Base-by-base conservation (phyloP, 2,113 vertebrate genomes). In the Panurus biarmicus region DNA sequence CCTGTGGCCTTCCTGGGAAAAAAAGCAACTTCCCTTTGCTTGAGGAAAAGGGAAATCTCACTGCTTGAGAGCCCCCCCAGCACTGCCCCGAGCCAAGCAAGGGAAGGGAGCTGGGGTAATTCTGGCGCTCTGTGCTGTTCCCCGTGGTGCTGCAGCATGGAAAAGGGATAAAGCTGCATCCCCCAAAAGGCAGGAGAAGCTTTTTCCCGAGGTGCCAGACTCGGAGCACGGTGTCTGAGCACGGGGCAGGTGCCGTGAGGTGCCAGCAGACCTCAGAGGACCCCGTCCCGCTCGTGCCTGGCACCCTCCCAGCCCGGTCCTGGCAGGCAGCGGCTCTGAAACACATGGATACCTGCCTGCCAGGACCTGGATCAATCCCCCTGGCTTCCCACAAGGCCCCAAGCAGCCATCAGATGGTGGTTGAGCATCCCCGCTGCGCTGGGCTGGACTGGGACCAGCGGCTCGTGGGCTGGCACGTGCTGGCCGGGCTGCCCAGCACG, bases 41-140 rank as follows among this genome's bases (percentile, higher is more conserved):
- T 10, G 29, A 48, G 56, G 50, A n/a, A 48, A 66, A 48, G 3
- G 47, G 6, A 51, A 60, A 5, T 16, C 7, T 28, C 35, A 45
- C 6, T 70, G 31, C 54, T 29, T 3, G 10, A n/a, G 44, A 77
- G 53, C 15, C 19, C 19, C 29, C 56, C 45, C 36, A 22, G 19
- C 33, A 16, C 19, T 11, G 14, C 54, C 61, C 25, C 1, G 9
- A 42, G 29, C n/a, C 1, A 1, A 0, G 0, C 0, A 0, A 35
- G 36, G 73, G 69, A 67, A 54, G 53, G 42, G 28, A 53, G 13
- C 36, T 51, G 79, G 60, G 64, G 5, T 14, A 2, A 14, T 18
- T 54, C 2, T 24, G 38, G 54, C 44, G 36, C 8, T 81, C 36
- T 48, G 57, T 42, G 40, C 28, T 17, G 19, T 20, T 26, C 61